A percentile compares a stretch with the other conserved stretches of the same genome.
These are phyloP conservation scores for Nomada flava DNA, from an alignment of 2,888 invertebrate species.

Conservation along the genomic window DNA sequence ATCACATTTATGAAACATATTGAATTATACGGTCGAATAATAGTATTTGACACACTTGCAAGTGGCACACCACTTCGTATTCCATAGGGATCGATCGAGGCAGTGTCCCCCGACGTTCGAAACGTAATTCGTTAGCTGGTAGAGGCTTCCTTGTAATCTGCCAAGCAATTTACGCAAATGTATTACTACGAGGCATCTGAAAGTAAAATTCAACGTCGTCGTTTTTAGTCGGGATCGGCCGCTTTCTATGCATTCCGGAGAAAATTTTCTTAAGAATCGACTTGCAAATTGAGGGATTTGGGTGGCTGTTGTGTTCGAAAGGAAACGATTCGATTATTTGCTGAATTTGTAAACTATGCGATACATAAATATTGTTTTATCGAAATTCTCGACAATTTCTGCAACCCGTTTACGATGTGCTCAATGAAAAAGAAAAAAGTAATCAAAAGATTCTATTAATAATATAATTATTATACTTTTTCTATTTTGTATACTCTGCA, in stretches of 20 bases:
- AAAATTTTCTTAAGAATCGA: slow-evolving; percentile 28
- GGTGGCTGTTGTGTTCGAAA: neutral
- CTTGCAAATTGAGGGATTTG: slow-evolving; percentile 21
- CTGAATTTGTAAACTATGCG: neutral
- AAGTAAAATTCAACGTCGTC: slow-evolving; percentile 26
- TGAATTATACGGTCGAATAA: neutral
- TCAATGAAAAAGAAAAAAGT: too few relatives aligned
- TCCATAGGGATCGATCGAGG: slow-evolving; percentile 41
- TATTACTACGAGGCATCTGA: slow-evolving; percentile 22
- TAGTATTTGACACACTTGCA: slow-evolving; percentile 1
- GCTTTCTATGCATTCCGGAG: neutral
- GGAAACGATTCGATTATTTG: neutral
- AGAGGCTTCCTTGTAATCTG: slow-evolving; percentile 35
- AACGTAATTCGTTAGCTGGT: slow-evolving; percentile 40
- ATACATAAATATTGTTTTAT: neutral
- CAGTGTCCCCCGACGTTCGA: slow-evolving; percentile 24
- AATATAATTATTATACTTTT: too few relatives aligned
- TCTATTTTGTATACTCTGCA: too few relatives aligned
- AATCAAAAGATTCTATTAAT: too few relatives aligned
- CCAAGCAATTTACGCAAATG: slow-evolving; percentile 28
- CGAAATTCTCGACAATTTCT: neutral
- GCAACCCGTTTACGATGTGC: too few relatives aligned
- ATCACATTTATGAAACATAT: neutral
- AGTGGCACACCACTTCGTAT: slow-evolving; percentile 28
- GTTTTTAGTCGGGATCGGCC: slow-evolving; percentile 13